Percentiles rank a stretch among this genome's conserved stretches.
Conservation (phyloP, 2,797 vertebrate species). For the Gymnoscopelus microlampas region DNA sequence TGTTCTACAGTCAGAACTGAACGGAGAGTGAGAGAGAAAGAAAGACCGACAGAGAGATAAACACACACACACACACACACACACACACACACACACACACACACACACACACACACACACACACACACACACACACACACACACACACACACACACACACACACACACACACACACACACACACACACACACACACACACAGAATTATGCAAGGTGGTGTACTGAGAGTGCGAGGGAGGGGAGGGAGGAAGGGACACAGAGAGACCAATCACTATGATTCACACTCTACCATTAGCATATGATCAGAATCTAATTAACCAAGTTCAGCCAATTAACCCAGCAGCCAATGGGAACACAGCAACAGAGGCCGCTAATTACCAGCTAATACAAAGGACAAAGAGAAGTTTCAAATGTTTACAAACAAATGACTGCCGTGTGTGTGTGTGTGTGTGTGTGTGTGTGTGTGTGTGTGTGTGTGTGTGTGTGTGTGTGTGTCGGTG, state of each 20-base stretch:
- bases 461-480: neutral
- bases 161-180: neutral
- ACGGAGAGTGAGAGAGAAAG: neutral
- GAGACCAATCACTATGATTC: no score
- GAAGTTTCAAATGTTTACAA: conserved; percentile 1
- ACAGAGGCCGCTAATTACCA: conserved; percentile 32
- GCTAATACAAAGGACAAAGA: conserved; percentile 23
- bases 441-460: conserved; percentile 13
- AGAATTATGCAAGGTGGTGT: conserved; percentile 33
- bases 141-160: neutral
- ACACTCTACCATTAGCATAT: conserved; percentile 13
- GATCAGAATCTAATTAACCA: conserved; percentile 39
- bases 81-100: conserved; percentile 13
- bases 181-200: neutral
- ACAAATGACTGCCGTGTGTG: conserved; percentile 6
- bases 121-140: neutral
- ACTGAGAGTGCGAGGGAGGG: neutral
- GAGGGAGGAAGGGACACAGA: neutral
- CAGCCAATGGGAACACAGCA: conserved; percentile 45
- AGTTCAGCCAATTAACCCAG: conserved; percentile 47
- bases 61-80: conserved; percentile 21
- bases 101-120: conserved; percentile 5
- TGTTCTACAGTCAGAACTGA: neutral
- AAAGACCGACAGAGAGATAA: conserved; percentile 28
- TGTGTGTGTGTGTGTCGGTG: neutral